Percentiles rank a stretch among this genome's conserved stretches.
Conservation (phyloP, 2,113 vertebrate species). For the Bujurquina vittata region DNA sequence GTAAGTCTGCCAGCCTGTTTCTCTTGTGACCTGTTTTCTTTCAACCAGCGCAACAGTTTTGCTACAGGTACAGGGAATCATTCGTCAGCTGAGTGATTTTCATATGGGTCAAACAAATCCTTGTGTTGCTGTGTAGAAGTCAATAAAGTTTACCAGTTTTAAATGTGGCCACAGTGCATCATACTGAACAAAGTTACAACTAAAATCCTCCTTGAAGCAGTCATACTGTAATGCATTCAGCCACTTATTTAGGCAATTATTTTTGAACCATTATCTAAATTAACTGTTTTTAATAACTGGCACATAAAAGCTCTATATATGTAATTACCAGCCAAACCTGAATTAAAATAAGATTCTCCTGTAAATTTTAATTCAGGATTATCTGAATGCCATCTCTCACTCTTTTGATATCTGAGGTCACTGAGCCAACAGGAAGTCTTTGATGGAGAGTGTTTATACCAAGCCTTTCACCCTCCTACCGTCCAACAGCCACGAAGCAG, state of each 20-base stretch:
- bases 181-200: too few species aligned
- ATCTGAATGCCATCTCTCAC: neutral
- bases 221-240: neutral
- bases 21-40: slow-evolving; percentile 1
- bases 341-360: neutral
- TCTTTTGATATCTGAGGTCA: neutral
- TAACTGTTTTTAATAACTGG: too few species aligned
- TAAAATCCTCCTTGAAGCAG: neutral
- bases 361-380: neutral
- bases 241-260: neutral
- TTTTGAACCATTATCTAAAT: neutral
- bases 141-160: accelerated
- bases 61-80: neutral
- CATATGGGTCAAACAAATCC: neutral
- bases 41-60: slow-evolving; percentile 10
- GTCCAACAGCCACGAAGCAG: neutral
- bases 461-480: neutral
- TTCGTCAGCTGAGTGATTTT: neutral
- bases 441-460: too few species aligned
- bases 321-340: neutral
- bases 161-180: neutral
- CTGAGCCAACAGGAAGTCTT: neutral
- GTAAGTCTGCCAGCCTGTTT: neutral
- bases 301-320: neutral
- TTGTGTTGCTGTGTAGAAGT: neutral